Conservation (phyloP, 2,888 invertebrate genomes). For the Andrena trimmerana region DNA sequence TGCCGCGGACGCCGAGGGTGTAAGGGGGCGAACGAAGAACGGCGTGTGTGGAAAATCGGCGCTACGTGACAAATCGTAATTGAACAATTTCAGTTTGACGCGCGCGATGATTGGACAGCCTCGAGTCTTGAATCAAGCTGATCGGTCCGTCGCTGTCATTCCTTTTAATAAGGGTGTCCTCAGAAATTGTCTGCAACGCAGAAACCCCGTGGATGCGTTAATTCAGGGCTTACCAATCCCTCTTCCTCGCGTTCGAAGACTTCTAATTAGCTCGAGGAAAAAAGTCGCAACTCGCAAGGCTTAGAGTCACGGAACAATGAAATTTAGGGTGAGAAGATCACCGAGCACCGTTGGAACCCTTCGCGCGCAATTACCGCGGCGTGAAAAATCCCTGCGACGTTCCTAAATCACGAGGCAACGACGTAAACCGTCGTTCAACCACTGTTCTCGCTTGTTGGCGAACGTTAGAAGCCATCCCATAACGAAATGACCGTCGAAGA, state of each 20-base stretch:
- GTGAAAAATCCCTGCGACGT: neutral
- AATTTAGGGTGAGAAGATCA: too few relatives aligned
- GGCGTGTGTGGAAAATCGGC: constrained; percentile 68
- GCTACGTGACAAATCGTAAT: constrained; percentile 84
- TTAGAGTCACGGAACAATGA: too few relatives aligned
- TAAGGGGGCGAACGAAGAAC: constrained; percentile 5
- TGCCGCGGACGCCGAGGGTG: constrained; percentile 21
- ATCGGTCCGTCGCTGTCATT: constrained; percentile 20
- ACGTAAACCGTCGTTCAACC: constrained; percentile 26
- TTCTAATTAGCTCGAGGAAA: constrained; percentile 10
- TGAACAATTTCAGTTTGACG: constrained; percentile 79
- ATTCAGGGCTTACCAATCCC: constrained; percentile 30
- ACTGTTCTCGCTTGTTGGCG: constrained; percentile 47
- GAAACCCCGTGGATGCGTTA: constrained; percentile 12
- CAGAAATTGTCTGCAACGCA: neutral
- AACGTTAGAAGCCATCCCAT: constrained; percentile 52
- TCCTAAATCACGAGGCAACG: constrained; percentile 32
- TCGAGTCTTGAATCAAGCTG: constrained; percentile 36
- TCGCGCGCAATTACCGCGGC: neutral
- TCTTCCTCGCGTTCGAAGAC: neutral
- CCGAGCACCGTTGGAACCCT: too few relatives aligned
- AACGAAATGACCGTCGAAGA: constrained; percentile 87
- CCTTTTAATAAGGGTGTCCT: constrained; percentile 37
- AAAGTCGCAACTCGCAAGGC: neutral
- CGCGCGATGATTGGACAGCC: constrained; percentile 46